phyloP scores from a whole-genome alignment of 1,140 invertebrate genomes.

The Temnothorax nylanderi region DNA sequence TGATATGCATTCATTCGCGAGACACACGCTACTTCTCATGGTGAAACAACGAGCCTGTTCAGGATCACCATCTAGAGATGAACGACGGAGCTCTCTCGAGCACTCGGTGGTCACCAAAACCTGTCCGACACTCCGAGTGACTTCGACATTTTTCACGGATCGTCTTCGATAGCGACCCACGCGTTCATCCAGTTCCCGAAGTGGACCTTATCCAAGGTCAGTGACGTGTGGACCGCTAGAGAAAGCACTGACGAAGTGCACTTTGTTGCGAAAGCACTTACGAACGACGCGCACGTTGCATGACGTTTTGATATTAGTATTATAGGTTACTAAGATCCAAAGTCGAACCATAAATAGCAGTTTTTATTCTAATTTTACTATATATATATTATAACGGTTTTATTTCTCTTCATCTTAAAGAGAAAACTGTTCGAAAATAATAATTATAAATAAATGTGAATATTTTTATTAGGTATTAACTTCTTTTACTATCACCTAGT shows the following conservation, averaged over 20 bases:
- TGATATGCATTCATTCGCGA: conserved; percentile 55
- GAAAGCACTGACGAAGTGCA: conserved; percentile 41
- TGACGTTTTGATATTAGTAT: conserved; percentile 22
- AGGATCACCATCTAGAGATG: conserved; percentile 52
- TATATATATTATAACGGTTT: too few relatives aligned
- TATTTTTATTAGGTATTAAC: too few relatives aligned
- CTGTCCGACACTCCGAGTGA: conserved; percentile 42
- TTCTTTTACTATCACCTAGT: too few relatives aligned
- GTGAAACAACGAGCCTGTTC: conserved; percentile 44
- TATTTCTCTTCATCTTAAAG: too few relatives aligned
- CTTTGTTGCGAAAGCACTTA: conserved; percentile 55
- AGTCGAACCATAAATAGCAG: too few relatives aligned
- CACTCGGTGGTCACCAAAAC: conserved; percentile 37
- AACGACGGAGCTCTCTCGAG: conserved; percentile 36
- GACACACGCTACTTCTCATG: conserved; percentile 46
- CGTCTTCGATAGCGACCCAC: conserved; percentile 47
- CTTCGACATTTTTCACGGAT: conserved; percentile 15
- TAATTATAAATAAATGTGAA: too few relatives aligned
- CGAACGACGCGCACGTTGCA: conserved; percentile 29
- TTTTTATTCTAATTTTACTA: too few relatives aligned
- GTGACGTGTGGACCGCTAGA: conserved; percentile 28
- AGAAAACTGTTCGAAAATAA: too few relatives aligned
- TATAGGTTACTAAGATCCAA: too few relatives aligned
- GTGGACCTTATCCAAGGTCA: conserved; percentile 46
- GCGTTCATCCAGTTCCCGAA: conserved; percentile 27